These are phyloP conservation scores for Cuniculus paca DNA, from an alignment of 2,797 vertebrate species.

Conservation along the genomic window DNA sequence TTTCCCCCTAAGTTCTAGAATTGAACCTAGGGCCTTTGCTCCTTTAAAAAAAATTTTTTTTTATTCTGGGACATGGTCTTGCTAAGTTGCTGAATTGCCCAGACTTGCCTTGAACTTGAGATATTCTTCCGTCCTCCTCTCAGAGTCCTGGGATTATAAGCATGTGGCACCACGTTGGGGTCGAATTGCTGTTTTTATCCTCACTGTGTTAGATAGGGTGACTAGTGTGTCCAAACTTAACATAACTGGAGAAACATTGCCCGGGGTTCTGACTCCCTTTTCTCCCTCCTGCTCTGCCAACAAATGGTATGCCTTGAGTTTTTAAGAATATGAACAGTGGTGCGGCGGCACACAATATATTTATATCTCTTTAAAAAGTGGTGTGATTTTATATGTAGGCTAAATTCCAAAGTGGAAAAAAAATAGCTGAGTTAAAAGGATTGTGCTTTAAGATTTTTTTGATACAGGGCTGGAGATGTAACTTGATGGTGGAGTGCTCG, in stretches of 20 bases:
- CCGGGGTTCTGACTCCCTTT: not conserved
- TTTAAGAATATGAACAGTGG: not conserved
- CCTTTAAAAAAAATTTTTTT: not conserved
- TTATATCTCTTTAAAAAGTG: not conserved
- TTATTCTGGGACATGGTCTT: not conserved
- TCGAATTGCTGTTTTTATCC: not conserved
- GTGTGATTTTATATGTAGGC: not conserved
- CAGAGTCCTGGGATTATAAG: not conserved
- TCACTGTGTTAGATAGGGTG: not conserved
- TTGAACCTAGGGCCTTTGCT: not conserved
- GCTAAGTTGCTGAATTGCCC: not conserved
- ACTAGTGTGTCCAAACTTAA: not conserved
- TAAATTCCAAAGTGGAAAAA: constrained; percentile 39
- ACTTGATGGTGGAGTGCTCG: not conserved
- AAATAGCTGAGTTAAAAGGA: not conserved
- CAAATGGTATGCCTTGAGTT: not conserved
- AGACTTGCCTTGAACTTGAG: not conserved
- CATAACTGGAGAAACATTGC: not conserved
- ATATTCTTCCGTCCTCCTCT: not conserved
- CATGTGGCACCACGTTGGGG: not conserved
- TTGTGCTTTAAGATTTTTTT: not conserved
- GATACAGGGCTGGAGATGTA: not conserved
- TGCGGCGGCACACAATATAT: not conserved
- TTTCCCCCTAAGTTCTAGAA: not conserved
- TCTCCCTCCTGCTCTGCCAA: not conserved